These are phyloP conservation scores for Dioctria linearis DNA, from an alignment of 2,888 invertebrate genomes.

Conservation along the genomic window DNA sequence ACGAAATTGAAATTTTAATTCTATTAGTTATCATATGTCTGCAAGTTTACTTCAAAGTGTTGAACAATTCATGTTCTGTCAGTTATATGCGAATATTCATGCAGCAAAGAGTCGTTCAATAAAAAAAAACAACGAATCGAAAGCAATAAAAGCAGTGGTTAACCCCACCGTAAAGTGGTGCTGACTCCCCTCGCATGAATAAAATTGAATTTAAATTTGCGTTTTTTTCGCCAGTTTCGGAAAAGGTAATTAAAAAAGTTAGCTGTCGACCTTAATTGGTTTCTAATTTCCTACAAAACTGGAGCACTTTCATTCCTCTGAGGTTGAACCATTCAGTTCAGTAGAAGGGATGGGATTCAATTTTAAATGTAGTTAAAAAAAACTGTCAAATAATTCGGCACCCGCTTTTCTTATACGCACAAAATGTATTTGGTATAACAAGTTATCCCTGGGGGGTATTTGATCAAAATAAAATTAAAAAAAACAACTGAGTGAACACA, in stretches of 20 bases:
- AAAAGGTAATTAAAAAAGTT: constrained; percentile 21
- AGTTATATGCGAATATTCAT: too few relatives aligned
- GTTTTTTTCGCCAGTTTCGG: background rate
- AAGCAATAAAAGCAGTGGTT: background rate
- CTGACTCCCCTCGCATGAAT: background rate
- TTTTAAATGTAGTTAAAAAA: background rate
- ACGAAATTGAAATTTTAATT: too few relatives aligned
- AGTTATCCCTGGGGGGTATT: constrained; percentile 24
- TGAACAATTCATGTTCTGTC: too few relatives aligned
- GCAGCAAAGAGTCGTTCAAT: background rate
- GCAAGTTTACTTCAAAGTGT: too few relatives aligned
- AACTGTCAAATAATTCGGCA: background rate
- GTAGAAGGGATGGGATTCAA: background rate
- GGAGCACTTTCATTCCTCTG: background rate
- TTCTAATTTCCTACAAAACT: constrained; percentile 31
- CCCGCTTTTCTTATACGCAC: background rate
- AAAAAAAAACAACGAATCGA: background rate
- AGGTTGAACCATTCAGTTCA: background rate
- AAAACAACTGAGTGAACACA: constrained; percentile 14
- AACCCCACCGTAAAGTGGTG: background rate
- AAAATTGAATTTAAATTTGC: constrained; percentile 3
- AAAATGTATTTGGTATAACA: too few relatives aligned
- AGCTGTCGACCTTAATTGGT: constrained; percentile 18
- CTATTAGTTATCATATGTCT: too few relatives aligned
- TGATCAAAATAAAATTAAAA: constrained; percentile 18